These are phyloP conservation scores for Halictus quadricinctus DNA, from an alignment of 2,888 invertebrate species.

Conservation along the genomic window DNA sequence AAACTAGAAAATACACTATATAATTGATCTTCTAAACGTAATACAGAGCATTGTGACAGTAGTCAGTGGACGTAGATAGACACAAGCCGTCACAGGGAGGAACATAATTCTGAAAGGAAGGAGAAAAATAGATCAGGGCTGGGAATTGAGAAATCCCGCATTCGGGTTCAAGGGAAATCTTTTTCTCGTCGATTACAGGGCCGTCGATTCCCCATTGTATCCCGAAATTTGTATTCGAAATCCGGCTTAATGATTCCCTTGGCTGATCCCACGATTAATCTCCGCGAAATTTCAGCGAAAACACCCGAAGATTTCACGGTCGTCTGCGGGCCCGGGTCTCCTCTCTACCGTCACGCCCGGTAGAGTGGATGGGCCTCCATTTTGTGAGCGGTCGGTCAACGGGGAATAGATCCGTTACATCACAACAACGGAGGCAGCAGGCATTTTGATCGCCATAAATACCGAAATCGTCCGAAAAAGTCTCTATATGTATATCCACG, in stretches of 20 bases:
- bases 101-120: neutral
- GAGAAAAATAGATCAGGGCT: neutral
- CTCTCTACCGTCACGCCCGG: neutral
- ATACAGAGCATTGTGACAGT: neutral
- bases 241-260: constrained; percentile 4
- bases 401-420: constrained; percentile 49
- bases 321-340: neutral
- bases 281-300: constrained; percentile 22
- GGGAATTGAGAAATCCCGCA: neutral
- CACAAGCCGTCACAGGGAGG: neutral
- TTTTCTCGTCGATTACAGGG: constrained; percentile 1
- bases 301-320: neutral
- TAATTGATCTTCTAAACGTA: neutral
- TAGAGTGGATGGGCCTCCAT: constrained; percentile 14
- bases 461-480: constrained; percentile 54
- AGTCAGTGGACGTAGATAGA: neutral
- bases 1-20: neutral
- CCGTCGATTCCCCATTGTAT: neutral
- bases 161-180: constrained; percentile 7
- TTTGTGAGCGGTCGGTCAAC: constrained; percentile 35
- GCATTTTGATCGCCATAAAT: constrained; percentile 60
- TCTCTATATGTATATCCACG: constrained; percentile 54
- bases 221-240: constrained; percentile 9
- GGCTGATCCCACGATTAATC: constrained; percentile 9
- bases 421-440: constrained; percentile 39